Base-by-base conservation (phyloP, 2,797 vertebrate species). In the Semotilus atromaculatus region DNA sequence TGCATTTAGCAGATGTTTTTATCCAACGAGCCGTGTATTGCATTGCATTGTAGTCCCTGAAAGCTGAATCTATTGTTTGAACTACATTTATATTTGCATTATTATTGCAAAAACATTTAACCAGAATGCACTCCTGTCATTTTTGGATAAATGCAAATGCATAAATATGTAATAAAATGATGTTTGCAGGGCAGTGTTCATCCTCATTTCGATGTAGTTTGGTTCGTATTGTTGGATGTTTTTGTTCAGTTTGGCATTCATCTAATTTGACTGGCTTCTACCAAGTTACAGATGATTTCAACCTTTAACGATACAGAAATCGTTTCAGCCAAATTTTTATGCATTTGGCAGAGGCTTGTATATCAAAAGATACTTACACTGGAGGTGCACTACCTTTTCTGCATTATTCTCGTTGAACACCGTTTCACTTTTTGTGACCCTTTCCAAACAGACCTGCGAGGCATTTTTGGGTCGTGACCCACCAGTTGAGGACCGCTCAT, bases 391-490 rank as follows among this genome's bases (percentile, higher is more conserved):
- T 11, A 6, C 21, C 0, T n/a, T 26, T 29, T 45, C 8, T 19
- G 43, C 4, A 13, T 51, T 26, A 55, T 83, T 29, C 53, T 6
- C 62, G 55, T 31, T 19, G 5, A 78, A 70, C 38, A 62, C 78
- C 19, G 38, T 84, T 71, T 48, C 31, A 23, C 40, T 79, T 40
- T 60, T 10, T 3, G 10, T 68, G 48, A 55, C 66, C 51, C 64
- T 70, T 45, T 77, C 51, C 38, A 19, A 76, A 43, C 73, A 84
- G 82, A 70, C 26, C 82, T 70, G 82, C 34, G 1, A 71, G 34
- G 23, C 3, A 19, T 71, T 81, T 55, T 29, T 70, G 66, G 45
- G 79, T 55, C 51, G 5, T 4, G 34, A 58, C 66, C 75, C 75
- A 21, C 21, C 51, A 18, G 29, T 79, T 10, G 76, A 72, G 76